A percentile compares a stretch with the other conserved stretches of the same genome.
Evolutionary conservation across 30 jellyfish, hydroid and myxozoan genomes (phyloP).

Genomic region (Aurelia sp.): DNA sequence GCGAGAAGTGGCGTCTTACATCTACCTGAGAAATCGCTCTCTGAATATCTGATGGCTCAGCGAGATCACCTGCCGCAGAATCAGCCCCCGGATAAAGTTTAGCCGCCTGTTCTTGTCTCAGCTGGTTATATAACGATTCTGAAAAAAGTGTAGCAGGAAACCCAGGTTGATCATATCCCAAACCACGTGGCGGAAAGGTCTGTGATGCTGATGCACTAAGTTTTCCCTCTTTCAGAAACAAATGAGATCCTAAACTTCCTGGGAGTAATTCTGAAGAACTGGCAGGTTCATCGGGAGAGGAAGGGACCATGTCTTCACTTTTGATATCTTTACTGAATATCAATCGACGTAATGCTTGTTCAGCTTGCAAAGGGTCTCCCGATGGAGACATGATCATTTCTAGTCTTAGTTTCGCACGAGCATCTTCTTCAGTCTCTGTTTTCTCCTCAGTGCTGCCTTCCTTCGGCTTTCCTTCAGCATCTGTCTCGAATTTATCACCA

Average conservation of each 20-base stretch:
- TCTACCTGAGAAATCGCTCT: constrained; percentile 59
- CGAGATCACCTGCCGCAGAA: constrained; percentile 60
- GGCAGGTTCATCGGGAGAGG: constrained; percentile 61
- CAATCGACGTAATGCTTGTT: constrained; percentile 1
- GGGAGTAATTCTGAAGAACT: constrained; percentile 40
- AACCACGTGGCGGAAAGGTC: background rate
- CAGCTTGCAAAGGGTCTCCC: constrained; percentile 12
- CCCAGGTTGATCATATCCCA: constrained; percentile 15
- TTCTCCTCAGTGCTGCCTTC: constrained; percentile 7
- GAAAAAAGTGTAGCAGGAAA: constrained; percentile 37
- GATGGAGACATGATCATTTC: constrained; percentile 23
- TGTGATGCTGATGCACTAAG: background rate
- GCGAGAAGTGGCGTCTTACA: constrained; percentile 70
- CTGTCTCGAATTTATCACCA: constrained; percentile 42
- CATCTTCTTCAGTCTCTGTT: constrained; percentile 39
- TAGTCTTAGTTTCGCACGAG: constrained; percentile 39
- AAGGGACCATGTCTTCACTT: constrained; percentile 52
- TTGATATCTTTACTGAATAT: constrained; percentile 31
- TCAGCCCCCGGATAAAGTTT: constrained; percentile 44
- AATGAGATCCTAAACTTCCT: constrained; percentile 64
- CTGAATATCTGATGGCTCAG: constrained; percentile 66
- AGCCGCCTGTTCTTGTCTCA: constrained; percentile 59
- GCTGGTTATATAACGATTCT: constrained; percentile 53
- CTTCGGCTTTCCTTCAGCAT: constrained; percentile 15
- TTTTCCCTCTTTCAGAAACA: constrained; percentile 40